Percentiles rank a stretch among this genome's conserved stretches.
Conservation (phyloP, 2,888 invertebrate genomes). For the Archips xylosteana region DNA sequence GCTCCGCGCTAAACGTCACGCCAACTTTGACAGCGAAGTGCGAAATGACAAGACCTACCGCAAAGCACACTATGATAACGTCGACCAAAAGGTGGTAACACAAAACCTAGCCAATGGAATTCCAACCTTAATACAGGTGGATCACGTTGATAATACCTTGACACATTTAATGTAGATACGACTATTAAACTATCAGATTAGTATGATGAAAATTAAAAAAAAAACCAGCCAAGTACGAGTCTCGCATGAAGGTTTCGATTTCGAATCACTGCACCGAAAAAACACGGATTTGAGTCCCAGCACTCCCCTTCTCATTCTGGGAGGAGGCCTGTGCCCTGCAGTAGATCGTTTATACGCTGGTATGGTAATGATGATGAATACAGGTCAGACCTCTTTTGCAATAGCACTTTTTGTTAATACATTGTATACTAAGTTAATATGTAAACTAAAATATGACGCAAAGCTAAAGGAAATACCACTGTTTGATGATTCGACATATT, state of each 20-base stretch:
- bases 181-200: no score
- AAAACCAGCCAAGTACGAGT: no score
- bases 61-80: conserved; percentile 44
- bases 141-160: no score
- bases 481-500: conserved; percentile 6
- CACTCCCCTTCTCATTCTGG: no score
- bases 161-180: no score
- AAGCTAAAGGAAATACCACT: conserved; percentile 12
- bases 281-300: no score
- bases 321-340: no score
- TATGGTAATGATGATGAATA: no score
- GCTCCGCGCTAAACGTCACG: conserved; percentile 14
- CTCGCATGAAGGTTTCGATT: no score
- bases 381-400: neutral
- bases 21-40: conserved; percentile 51
- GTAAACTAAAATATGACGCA: conserved; percentile 1
- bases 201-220: no score
- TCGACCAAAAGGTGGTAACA: neutral
- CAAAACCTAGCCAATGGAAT: neutral
- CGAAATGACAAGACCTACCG: conserved; percentile 62
- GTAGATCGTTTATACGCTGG: no score
- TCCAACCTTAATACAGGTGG: neutral
- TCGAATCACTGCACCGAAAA: no score
- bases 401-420: neutral
- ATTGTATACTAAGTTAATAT: neutral